These are phyloP conservation scores for Barypeithes pellucidus DNA, from an alignment of 2,888 invertebrate species.

Conservation along the genomic window DNA sequence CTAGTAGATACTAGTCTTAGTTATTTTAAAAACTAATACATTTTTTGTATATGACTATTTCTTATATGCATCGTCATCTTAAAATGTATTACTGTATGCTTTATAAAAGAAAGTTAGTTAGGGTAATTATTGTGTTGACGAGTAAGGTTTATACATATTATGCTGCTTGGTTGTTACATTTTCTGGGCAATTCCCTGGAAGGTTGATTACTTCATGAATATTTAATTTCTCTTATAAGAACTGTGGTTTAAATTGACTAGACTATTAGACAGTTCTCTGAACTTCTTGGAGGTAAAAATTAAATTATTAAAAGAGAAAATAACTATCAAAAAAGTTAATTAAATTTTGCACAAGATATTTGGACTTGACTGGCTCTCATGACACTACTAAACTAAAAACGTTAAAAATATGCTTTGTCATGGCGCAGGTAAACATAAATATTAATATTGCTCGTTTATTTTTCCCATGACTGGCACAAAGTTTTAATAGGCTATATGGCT, in stretches of 20 bases:
- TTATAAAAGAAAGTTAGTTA: too few relatives aligned
- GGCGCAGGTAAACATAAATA: constrained; percentile 55
- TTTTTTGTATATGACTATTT: too few relatives aligned
- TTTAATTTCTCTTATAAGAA: too few relatives aligned
- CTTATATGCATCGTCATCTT: too few relatives aligned
- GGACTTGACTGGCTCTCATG: constrained; percentile 44
- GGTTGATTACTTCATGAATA: too few relatives aligned
- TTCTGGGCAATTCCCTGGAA: too few relatives aligned
- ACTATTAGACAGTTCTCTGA: neutral
- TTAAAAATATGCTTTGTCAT: constrained; percentile 52
- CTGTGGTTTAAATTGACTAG: neutral
- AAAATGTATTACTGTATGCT: too few relatives aligned
- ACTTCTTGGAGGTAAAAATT: constrained; percentile 8
- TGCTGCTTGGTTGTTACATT: too few relatives aligned
- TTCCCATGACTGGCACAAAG: constrained; percentile 50
- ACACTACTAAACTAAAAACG: constrained; percentile 51
- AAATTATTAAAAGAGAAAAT: neutral
- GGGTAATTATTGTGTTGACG: too few relatives aligned
- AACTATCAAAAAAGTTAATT: constrained; percentile 36
- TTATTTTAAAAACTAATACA: too few relatives aligned
- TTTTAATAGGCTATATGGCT: constrained; percentile 48
- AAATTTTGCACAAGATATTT: constrained; percentile 44
- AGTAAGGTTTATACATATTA: too few relatives aligned
- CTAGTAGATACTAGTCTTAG: too few relatives aligned
- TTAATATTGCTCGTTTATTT: constrained; percentile 54